These are phyloP conservation scores for Dryobotodes eremita DNA, from an alignment of 2,888 invertebrate species.

Conservation along the genomic window DNA sequence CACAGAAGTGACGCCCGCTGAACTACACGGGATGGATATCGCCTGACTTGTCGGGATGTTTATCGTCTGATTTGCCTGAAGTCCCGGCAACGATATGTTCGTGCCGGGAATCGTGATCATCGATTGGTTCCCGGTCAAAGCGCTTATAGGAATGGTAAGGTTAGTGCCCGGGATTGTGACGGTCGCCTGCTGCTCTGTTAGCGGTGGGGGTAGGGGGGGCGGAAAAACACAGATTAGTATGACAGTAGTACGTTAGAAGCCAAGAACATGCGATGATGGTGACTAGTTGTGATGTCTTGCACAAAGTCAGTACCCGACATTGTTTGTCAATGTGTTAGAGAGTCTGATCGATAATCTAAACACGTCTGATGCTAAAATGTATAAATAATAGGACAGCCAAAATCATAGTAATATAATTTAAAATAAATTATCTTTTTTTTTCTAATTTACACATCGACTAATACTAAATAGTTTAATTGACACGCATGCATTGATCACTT, in stretches of 20 bases:
- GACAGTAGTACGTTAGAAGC: slow-evolving; percentile 81
- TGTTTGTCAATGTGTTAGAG: slow-evolving; percentile 53
- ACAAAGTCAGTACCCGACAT: slow-evolving; percentile 51
- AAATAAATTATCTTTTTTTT: slow-evolving; percentile 30
- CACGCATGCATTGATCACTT: slow-evolving; percentile 41
- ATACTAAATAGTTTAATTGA: slow-evolving; percentile 1
- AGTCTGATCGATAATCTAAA: slow-evolving; percentile 10
- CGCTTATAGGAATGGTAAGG: slow-evolving; percentile 90
- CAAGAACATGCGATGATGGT: slow-evolving; percentile 74
- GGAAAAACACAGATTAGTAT: slow-evolving; percentile 88
- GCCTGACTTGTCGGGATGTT: slow-evolving; percentile 68
- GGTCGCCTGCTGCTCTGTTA: slow-evolving; percentile 90
- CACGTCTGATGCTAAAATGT: slow-evolving; percentile 13
- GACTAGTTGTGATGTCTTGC: slow-evolving; percentile 54
- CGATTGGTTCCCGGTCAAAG: slow-evolving; percentile 86
- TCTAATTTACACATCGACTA: slow-evolving; percentile 35
- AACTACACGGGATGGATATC: slow-evolving; percentile 79
- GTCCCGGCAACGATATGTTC: slow-evolving; percentile 83
- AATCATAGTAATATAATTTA: slow-evolving; percentile 33
- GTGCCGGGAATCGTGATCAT: slow-evolving; percentile 91
- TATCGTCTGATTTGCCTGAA: slow-evolving; percentile 67
- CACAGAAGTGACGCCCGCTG: slow-evolving; percentile 72
- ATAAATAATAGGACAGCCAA: slow-evolving; percentile 48
- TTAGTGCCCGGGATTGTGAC: slow-evolving; percentile 92
- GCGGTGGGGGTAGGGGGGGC: slow-evolving; percentile 74